Evolutionary conservation across 2,888 invertebrate genomes (phyloP), one percentile per base, ranked within the genome.

Genomic region (Drosophila melanosoma): DNA sequence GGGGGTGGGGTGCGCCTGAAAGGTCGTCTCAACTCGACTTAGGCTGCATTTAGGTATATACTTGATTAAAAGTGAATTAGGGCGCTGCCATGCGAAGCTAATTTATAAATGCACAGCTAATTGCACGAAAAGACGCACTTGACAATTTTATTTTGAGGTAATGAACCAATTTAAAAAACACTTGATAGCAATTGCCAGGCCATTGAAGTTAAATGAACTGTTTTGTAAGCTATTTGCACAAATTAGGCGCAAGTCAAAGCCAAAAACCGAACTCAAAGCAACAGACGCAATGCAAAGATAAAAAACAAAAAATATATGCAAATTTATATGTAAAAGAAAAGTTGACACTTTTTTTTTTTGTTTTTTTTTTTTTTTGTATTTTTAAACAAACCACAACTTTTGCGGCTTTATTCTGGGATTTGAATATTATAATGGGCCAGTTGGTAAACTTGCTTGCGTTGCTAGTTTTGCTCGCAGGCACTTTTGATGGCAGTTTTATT

Each of bases 191-290:
- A 89, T 86, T 90, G 87, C 73, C 69, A 66, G 71, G 57, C 84
- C 72, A 89, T 90, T 87, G 82, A 81, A 89, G 89, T 90, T 89
- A 87, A 90, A 89, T 90, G 89, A 87, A 89, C 75, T 83, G 90
- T 72, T 77, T 69, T 59, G 65, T 65, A 33, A 70, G 73, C 63
- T 76, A 51, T 80, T 79, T 75, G 61, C 78, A 64, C 69, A 68
- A 81, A 73, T 82, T 73, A 82, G 53, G 57, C 48, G 10, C 49
- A 67, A 75, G 57, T 49, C 65, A 54, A 61, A 61, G 40, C 38
- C 38, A 29, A 60, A 57, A 53, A 48, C 53, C 53, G 52, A 51
- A 29, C 29, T 52, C 29, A 40, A 32, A 23, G 40, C 36, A 51
- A n/a, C 36, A 60, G 60, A 42, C 45, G 48, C 35, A 54, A 63